Conservation (phyloP, 2,113 vertebrate species). For the Eubucco bourcierii region DNA sequence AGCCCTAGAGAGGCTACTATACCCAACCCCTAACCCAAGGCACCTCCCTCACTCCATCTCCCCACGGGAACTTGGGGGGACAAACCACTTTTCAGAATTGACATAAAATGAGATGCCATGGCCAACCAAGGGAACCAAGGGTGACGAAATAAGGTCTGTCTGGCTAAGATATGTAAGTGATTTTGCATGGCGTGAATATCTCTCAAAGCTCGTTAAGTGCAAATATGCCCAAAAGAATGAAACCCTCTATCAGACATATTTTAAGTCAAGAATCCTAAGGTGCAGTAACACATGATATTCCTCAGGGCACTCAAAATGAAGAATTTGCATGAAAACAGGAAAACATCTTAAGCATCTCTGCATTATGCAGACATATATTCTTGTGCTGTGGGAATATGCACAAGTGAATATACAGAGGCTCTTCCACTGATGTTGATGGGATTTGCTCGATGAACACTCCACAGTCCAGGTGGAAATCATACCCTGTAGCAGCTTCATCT, state of each 20-base stretch:
- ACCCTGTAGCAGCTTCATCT: background rate
- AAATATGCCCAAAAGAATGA: conserved; percentile 46
- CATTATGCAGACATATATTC: conserved; percentile 25
- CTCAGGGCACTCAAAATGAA: conserved; percentile 40
- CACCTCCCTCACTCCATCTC: background rate
- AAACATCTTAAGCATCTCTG: conserved; percentile 16
- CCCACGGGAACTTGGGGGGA: background rate
- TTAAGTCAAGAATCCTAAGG: conserved; percentile 41
- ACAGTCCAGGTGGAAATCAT: background rate
- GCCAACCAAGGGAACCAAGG: background rate
- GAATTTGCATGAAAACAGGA: conserved; percentile 43
- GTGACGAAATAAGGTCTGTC: background rate
- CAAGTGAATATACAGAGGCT: background rate
- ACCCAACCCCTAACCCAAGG: rapidly evolving
- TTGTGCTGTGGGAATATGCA: background rate
- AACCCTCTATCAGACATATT: background rate
- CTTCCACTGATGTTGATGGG: conserved; percentile 1
- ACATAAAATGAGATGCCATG: background rate
- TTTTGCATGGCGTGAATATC: conserved; percentile 8
- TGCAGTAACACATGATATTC: background rate
- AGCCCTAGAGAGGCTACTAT: background rate
- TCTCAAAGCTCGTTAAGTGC: conserved; percentile 22
- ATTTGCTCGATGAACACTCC: background rate
- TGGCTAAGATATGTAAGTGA: conserved; percentile 7
- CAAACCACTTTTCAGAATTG: background rate